These are phyloP conservation scores for Pentalonia nigronervosa DNA, from an alignment of 1,140 invertebrate genomes.

Conservation along the genomic window DNA sequence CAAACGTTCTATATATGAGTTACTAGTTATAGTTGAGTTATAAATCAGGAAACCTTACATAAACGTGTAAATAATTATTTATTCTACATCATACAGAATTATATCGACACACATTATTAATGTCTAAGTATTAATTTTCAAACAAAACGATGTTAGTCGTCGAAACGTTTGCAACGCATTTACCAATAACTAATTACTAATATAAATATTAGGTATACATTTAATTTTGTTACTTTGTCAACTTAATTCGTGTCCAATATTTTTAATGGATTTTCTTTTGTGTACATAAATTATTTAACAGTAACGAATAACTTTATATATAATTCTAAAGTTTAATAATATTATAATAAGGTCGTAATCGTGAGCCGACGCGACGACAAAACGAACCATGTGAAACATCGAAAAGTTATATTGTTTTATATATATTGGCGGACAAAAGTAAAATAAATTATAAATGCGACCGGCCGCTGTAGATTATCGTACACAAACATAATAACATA, in stretches of 20 bases:
- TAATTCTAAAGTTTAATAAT: neutral
- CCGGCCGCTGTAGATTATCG: neutral
- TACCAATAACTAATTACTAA: neutral
- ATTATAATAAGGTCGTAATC: neutral
- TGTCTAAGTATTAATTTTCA: neutral
- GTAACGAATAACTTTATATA: neutral
- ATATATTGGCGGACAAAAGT: neutral
- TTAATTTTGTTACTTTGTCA: neutral
- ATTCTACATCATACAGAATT: neutral
- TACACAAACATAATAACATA: neutral
- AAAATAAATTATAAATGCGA: neutral
- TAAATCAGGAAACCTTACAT: neutral
- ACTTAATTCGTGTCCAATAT: neutral
- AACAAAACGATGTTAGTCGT: slow-evolving; percentile 2
- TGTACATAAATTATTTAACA: neutral
- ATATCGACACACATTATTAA: neutral
- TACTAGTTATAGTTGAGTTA: neutral
- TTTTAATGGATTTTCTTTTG: neutral
- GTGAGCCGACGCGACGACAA: neutral
- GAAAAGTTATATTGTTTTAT: neutral
- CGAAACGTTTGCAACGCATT: neutral
- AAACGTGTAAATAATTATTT: neutral
- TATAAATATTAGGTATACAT: neutral
- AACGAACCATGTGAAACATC: neutral
- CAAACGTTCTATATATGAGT: neutral